Conservation (phyloP, 2,888 invertebrate species). For the Oxystoma pomonae region DNA sequence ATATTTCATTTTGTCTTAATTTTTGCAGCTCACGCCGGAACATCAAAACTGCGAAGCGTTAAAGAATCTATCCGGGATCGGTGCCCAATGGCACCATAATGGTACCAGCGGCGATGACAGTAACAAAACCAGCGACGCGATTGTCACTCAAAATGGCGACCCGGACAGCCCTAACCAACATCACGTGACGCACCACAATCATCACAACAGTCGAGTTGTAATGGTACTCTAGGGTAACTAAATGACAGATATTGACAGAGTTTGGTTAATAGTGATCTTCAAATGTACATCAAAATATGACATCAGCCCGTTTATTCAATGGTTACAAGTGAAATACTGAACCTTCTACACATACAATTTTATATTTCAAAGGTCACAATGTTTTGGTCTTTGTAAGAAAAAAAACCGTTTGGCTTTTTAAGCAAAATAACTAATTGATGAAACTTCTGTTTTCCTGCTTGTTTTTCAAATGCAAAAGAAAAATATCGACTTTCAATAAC, state of each 20-base stretch:
- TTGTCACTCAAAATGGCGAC: slow-evolving; percentile 35
- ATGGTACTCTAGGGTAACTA: slow-evolving; percentile 47
- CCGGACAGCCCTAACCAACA: slow-evolving; percentile 46
- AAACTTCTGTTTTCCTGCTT: too few relatives aligned
- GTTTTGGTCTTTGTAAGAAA: too few relatives aligned
- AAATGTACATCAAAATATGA: too few relatives aligned
- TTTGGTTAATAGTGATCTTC: not conserved
- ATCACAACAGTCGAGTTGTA: slow-evolving; percentile 47
- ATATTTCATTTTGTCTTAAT: not conserved
- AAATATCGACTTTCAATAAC: too few relatives aligned
- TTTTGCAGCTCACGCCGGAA: not conserved
- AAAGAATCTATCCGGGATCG: slow-evolving; percentile 42
- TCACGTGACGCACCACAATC: slow-evolving; percentile 41
- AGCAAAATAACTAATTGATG: too few relatives aligned
- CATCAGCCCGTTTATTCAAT: too few relatives aligned
- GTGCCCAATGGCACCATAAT: slow-evolving; percentile 36
- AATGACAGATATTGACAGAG: not conserved
- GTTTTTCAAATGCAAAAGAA: too few relatives aligned
- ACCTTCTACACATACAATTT: too few relatives aligned
- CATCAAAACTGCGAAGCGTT: slow-evolving; percentile 36
- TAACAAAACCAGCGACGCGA: slow-evolving; percentile 38
- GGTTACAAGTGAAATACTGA: too few relatives aligned
- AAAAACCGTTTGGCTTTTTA: too few relatives aligned
- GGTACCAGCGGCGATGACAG: slow-evolving; percentile 38
- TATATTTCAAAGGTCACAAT: too few relatives aligned